Evolutionary conservation across 2,797 vertebrate genomes (phyloP).

Genomic region (Enoplosus armatus): DNA sequence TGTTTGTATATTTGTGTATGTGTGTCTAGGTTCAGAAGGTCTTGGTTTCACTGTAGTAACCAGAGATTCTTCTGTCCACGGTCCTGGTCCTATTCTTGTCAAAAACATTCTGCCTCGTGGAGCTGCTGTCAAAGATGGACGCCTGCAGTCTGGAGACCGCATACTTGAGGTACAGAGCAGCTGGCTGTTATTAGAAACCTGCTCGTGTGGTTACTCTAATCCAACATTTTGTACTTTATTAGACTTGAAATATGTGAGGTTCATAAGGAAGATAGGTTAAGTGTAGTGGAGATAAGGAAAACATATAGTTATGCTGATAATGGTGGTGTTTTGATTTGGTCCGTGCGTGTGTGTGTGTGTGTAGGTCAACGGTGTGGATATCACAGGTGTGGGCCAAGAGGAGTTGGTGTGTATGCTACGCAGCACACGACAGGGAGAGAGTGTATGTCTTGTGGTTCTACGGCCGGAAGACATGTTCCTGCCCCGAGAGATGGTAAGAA

Average conservation of each 20-base stretch:
- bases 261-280: neutral
- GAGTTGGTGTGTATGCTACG: slow-evolving; percentile 95
- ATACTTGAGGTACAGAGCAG: slow-evolving; percentile 91
- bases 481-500: slow-evolving; percentile 95
- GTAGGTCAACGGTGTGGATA: slow-evolving; percentile 94
- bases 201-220: neutral
- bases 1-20: neutral
- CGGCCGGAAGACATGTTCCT: slow-evolving; percentile 94
- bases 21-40: slow-evolving; percentile 90
- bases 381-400: slow-evolving; percentile 92
- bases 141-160: slow-evolving; percentile 95
- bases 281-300: neutral
- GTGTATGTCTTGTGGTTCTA: slow-evolving; percentile 89
- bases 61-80: slow-evolving; percentile 95
- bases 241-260: neutral
- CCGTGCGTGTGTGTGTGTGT: slow-evolving; percentile 35
- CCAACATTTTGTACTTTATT: too few relatives aligned
- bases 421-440: slow-evolving; percentile 95
- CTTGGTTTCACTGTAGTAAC: slow-evolving; percentile 99
- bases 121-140: slow-evolving; percentile 96
- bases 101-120: slow-evolving; percentile 98
- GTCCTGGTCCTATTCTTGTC: slow-evolving; percentile 96
- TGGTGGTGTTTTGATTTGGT: neutral
- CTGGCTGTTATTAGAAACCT: neutral
- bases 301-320: neutral